Evolutionary conservation across 2,797 vertebrate species (phyloP), one percentile per base, ranked within the genome.

Genomic region (Hyperoplus lanceolatus): DNA sequence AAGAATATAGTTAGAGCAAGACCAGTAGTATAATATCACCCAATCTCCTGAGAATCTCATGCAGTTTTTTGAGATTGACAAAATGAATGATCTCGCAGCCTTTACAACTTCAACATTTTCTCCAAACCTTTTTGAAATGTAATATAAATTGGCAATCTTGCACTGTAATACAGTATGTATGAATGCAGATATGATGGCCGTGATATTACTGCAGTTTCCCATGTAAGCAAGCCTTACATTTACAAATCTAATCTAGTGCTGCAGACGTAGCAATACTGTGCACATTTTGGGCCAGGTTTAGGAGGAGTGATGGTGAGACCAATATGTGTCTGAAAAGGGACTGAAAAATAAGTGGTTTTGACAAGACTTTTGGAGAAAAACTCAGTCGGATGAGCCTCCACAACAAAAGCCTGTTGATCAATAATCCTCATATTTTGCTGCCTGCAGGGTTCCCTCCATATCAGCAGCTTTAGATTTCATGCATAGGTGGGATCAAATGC

Each of bases 191-290:
- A 29, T 3, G 9, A 15, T 8, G 4, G 3, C 39, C 16, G 45
- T 39, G 48, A 39, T 29, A 29, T 29, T 60, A 6, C 46, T 59
- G 7, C 15, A 62, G 49, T 61, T 50, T 42, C 0, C 3, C 36
- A 7, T 41, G 64, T 48, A 49, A 49, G 4, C 15, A 63, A 9
- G 50, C 18, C 7, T 18, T 50, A 36, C 56, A 51, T 64, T 46
- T 50, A 50, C 59, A 51, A 10, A 50, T 39, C 14, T 64, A 74
- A 70, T 54, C 42, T 61, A 49, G 11, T 42, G 43, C 16, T 56
- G 58, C 36, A 61, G 57, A 41, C 6, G 4, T 39, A 54, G 29
- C 4, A 16, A 16, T 29, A 41, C 36, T 21, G 46, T 38, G 13
- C 38, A 51, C 56, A 64, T 29, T 0, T 21, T 55, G 55, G 63